Percentiles rank a stretch among this genome's conserved stretches.
phyloP scores from a whole-genome alignment of 2,888 invertebrate species.

The Drosophila siamana region DNA sequence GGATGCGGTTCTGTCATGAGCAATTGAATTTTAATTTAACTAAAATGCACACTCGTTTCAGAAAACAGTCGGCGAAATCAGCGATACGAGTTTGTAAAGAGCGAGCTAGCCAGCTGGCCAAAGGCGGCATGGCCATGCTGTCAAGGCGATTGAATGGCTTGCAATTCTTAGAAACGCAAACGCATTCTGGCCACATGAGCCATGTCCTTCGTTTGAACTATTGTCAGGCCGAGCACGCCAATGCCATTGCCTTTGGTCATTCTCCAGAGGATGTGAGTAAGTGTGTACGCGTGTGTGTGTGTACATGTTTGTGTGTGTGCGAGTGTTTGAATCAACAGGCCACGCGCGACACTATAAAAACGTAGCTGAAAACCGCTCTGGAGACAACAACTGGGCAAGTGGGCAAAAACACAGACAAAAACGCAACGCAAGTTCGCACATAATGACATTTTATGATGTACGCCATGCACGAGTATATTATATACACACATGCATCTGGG shows the following conservation, averaged over 20 bases:
- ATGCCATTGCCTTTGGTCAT: conserved; percentile 51
- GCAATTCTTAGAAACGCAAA: conserved; percentile 65
- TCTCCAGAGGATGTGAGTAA: conserved; percentile 41
- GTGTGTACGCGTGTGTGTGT: conserved; percentile 24
- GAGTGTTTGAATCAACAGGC: conserved; percentile 70
- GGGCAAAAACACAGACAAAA: conserved; percentile 31
- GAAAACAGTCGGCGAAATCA: conserved; percentile 3
- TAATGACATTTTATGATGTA: conserved; percentile 74
- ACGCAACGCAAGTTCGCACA: conserved; percentile 66
- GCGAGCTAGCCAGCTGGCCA: neutral
- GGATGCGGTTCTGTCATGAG: conserved; percentile 47
- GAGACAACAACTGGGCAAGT: conserved; percentile 28
- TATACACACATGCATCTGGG: too few species aligned
- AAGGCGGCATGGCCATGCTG: conserved; percentile 34
- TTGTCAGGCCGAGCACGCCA: conserved; percentile 71
- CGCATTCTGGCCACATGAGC: conserved; percentile 46
- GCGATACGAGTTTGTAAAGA: neutral
- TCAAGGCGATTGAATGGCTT: conserved; percentile 72
- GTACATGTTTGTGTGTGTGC: conserved; percentile 14
- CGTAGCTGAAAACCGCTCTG: conserved; percentile 48
- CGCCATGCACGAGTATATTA: conserved; percentile 3
- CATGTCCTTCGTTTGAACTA: conserved; percentile 60
- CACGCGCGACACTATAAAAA: conserved; percentile 70
- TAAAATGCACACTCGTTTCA: conserved; percentile 57
- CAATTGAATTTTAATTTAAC: conserved; percentile 79